phyloP scores from a whole-genome alignment of 2,113 vertebrate species.

The Hassar affinis region DNA sequence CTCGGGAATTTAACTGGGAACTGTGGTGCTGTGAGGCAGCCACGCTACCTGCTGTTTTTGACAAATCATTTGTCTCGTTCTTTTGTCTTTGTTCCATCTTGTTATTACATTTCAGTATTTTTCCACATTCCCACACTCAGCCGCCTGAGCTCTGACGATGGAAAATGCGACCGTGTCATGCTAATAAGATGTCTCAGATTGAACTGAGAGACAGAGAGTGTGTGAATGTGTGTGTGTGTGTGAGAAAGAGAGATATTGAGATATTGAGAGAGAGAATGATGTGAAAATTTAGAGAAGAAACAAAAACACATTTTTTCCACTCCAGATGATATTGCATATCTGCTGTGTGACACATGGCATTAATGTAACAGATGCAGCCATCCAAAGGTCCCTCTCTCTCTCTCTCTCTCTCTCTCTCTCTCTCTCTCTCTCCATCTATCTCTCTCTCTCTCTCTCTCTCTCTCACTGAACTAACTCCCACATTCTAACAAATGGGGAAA shows the following conservation, averaged over 20 bases:
- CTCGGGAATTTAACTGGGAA: not conserved
- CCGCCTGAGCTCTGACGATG: not conserved
- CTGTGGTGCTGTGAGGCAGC: too few species aligned
- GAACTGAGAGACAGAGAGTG: not conserved
- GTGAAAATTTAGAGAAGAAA: not conserved
- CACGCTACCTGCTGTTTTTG: not conserved
- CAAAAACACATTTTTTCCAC: not conserved
- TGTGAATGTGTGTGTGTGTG: not conserved
- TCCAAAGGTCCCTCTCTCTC: not conserved
- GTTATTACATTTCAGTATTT: not conserved
- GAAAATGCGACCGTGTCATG: not conserved
- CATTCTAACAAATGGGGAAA: slow-evolving; percentile 9
- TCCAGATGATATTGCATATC: slow-evolving; percentile 12
- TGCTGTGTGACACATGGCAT: slow-evolving; percentile 3
- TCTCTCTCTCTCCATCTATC: too few species aligned
- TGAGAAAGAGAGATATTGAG: not conserved
- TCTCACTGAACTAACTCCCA: not conserved
- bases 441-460: too few species aligned
- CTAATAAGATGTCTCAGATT: not conserved
- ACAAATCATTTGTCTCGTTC: not conserved
- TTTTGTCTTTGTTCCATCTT: not conserved
- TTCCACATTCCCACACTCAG: not conserved
- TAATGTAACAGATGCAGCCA: slow-evolving; percentile 6
- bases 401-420: not conserved
- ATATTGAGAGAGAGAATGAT: not conserved